Base-by-base conservation (phyloP, 2,888 invertebrate species). In the Leptopterna dolabrata region DNA sequence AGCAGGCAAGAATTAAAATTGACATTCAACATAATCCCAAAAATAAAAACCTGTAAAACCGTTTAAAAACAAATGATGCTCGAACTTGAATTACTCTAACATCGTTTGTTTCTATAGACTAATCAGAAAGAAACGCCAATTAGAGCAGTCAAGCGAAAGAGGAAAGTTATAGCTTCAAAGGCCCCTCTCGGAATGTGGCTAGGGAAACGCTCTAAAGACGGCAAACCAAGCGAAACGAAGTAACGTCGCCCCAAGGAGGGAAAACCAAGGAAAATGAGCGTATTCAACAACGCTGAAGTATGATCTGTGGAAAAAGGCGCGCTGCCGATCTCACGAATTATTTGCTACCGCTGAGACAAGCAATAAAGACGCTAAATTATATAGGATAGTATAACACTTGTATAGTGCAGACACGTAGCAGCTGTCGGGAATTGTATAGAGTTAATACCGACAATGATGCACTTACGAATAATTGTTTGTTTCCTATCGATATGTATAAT, bases 61-160 rank as follows among this genome's bases (percentile, higher is more conserved):
- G 63, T 24, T 27, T n/a, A 19, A 3, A 19, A 63, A 63, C 63
- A 24, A 63, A 63, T 24, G 63, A 63, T 63, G 9, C 63, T 9
- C 63, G 13, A 24, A 24, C 63, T 19, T 24, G 19, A 63, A 63
- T 63, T 24, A 11, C 27, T 6, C 19, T 63, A 63, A 63, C 16
- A 24, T 63, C 24, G 63, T 11, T 24, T 63, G 63, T 63, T 63
- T 63, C 63, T 63, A 24, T 24, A 24, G 63, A 63, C 63, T 63
- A 24, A 63, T 63, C 63, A 24, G 63, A 27, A 63, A 63, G 63
- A 63, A 63, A 63, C 63, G 63, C 63, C 63, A 63, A 63, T 63
- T 63, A 63, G 63, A 63, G 63, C 63, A 63, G 63, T 63, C 63
- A 24, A 63, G 63, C 63, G 63, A 63, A 63, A 63, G 63, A 55